phyloP scores from a whole-genome alignment of 2,888 invertebrate species.

The Drosophila anomalata region DNA sequence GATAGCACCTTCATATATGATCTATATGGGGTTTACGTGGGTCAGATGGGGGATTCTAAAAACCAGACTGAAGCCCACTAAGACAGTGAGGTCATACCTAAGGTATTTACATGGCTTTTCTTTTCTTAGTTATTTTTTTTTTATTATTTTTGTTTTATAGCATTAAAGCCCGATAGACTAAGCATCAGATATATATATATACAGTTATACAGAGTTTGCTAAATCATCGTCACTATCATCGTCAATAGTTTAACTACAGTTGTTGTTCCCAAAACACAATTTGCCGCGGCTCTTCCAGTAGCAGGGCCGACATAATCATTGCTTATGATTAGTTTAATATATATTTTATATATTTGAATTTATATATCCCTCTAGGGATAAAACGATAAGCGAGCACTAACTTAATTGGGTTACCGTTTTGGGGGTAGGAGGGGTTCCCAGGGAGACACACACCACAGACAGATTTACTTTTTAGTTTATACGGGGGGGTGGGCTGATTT shows the following conservation, averaged over 20 bases:
- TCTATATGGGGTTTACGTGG: constrained; percentile 37
- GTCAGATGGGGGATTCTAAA: constrained; percentile 25
- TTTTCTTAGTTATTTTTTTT: background rate
- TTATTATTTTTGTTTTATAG: background rate
- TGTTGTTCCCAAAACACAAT: constrained; percentile 83
- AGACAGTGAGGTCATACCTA: constrained; percentile 39
- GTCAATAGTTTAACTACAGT: constrained; percentile 80
- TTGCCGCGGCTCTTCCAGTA: constrained; percentile 52
- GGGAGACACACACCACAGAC: constrained; percentile 45
- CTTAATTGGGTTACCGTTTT: constrained; percentile 9
- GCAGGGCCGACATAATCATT: constrained; percentile 30
- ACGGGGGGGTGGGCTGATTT: constrained; percentile 28
- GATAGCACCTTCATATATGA: constrained; percentile 68
- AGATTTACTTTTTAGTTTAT: background rate
- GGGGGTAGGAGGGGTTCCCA: constrained; percentile 8
- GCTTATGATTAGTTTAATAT: constrained; percentile 25
- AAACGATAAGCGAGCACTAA: constrained; percentile 17
- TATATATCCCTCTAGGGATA: constrained; percentile 13
- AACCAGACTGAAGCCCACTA: constrained; percentile 15
- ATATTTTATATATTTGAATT: constrained; percentile 2
- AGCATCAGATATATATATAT: constrained; percentile 28
- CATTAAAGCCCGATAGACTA: constrained; percentile 43
- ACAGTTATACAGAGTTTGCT: constrained; percentile 63
- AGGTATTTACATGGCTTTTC: constrained; percentile 57
- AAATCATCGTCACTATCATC: constrained; percentile 40